Conservation (phyloP, 2,888 invertebrate species). For the Caenorhabditis macrosperma region DNA sequence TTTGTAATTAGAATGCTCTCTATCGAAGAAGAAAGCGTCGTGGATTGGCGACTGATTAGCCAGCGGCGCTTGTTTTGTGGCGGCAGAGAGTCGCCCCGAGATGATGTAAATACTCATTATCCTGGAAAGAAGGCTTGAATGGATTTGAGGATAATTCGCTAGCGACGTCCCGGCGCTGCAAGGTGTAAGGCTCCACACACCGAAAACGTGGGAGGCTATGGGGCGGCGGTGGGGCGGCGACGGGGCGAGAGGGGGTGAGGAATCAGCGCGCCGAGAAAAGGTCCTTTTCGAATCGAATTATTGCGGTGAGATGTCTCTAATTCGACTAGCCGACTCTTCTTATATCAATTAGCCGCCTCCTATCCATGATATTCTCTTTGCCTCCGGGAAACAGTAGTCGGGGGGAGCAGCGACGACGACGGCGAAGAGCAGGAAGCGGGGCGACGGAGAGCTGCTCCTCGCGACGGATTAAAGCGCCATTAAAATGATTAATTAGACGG, state of each 20-base stretch:
- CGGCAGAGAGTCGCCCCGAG: background rate
- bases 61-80: slow-evolving; percentile 10
- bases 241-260: background rate
- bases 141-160: slow-evolving; percentile 19
- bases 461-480: slow-evolving; percentile 39
- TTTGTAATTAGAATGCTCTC: background rate
- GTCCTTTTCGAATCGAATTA: slow-evolving; percentile 50
- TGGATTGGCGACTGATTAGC: slow-evolving; percentile 13
- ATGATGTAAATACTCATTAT: slow-evolving; percentile 19
- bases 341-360: slow-evolving; percentile 33
- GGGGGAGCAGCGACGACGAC: background rate
- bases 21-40: background rate
- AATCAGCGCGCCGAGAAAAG: background rate
- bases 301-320: slow-evolving; percentile 28
- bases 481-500: slow-evolving; percentile 46
- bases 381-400: slow-evolving; percentile 18
- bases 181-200: slow-evolving; percentile 23
- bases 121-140: slow-evolving; percentile 23
- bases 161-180: background rate
- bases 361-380: background rate
- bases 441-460: background rate
- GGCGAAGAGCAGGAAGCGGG: background rate
- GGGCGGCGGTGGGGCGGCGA: background rate
- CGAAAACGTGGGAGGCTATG: slow-evolving; percentile 29
- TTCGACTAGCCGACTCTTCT: slow-evolving; percentile 18